Base-by-base conservation (phyloP, 2,113 vertebrate species). In the Dromiciops gliroides region DNA sequence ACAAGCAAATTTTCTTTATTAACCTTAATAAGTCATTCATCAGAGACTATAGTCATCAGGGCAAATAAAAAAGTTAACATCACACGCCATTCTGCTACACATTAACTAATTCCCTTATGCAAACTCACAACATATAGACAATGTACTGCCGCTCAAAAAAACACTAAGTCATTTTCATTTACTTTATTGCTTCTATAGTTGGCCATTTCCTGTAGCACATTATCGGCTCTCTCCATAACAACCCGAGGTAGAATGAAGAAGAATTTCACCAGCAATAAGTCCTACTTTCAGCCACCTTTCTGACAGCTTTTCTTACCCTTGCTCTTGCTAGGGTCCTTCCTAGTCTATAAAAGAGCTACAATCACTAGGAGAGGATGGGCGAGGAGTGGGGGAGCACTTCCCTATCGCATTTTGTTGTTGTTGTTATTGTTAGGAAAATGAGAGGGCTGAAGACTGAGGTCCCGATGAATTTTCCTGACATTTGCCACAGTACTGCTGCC, bases 21-120 rank as follows among this genome's bases (percentile, higher is more conserved):
- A 99, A 98, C 98, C 98, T 98, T 99, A 99, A 98, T 98, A 99
- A 98, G 98, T 98, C 98, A 98, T 98, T 98, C 98, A 99, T 98
- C 98, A 97, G 98, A 98, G 97, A 98, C 98, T 98, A 98, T 95
- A 98, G 98, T 99, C 98, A 98, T 98, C 98, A 98, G 97, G 97
- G 97, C 98, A 98, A 98, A 98, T 98, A 98, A 98, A 98, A 98
- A 98, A n/a, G n/a, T n/a, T n/a, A n/a, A 97, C 98, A 98, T 98
- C 97, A 98, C 98, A 98, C 97, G 98, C 97, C 98, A 97, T 98
- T 98, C 98, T 98, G 97, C 97, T 98, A 98, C 98, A 98, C 98
- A 98, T 98, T 98, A 99, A 98, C 98, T 98, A 98, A 99, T 98
- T 99, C 98, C 98, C 98, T 98, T 98, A 99, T 98, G 98, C 98